phyloP scores from a whole-genome alignment of 2,888 invertebrate species.

The Augochlorella aurata region DNA sequence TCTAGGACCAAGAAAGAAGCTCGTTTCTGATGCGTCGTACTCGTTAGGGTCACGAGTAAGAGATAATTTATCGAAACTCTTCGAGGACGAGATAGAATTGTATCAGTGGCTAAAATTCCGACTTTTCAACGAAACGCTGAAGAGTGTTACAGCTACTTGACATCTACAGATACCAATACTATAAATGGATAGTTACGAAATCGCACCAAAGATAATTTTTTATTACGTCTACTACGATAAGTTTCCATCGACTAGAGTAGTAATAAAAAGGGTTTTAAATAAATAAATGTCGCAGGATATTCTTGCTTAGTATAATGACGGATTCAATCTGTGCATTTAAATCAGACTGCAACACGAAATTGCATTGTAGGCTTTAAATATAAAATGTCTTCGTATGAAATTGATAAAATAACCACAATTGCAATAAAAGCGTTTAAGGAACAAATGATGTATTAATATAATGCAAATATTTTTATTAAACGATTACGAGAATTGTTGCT shows the following conservation, averaged over 20 bases:
- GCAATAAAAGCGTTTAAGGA: no score
- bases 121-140: conserved; percentile 77
- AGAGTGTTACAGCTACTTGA: conserved; percentile 43
- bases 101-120: conserved; percentile 84
- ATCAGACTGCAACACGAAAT: no score
- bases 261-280: background rate
- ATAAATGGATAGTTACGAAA: conserved; percentile 47
- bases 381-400: no score
- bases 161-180: background rate
- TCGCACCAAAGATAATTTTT: conserved; percentile 40
- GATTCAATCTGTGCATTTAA: no score
- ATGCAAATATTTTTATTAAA: no score
- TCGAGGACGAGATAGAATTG: conserved; percentile 84
- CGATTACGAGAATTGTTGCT: no score
- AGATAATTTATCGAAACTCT: conserved; percentile 74
- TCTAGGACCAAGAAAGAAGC: conserved; percentile 80
- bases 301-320: no score
- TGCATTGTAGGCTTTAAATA: no score
- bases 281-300: background rate
- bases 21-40: conserved; percentile 23
- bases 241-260: background rate
- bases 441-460: no score
- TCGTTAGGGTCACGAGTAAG: conserved; percentile 58
- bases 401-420: no score
- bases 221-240: background rate